Base-by-base conservation (phyloP, 2,888 invertebrate genomes). In the Plagodis dolabraria region DNA sequence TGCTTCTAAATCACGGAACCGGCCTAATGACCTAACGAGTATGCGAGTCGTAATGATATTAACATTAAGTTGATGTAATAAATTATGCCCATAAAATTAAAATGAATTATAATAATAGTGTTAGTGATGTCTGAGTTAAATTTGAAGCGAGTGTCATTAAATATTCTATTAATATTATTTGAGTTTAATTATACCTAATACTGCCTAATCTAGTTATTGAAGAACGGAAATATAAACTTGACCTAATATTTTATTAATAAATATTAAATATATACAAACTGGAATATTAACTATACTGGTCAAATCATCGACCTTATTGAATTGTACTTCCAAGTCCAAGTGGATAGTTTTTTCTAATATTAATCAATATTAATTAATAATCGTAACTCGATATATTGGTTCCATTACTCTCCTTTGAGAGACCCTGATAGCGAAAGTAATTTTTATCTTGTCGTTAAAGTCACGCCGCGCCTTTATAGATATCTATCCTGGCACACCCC, bases 401-500 rank as follows among this genome's bases (percentile, higher is more conserved):
- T 33, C 51, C 34, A 65, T 50, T 55, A 59, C 46, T 51, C 49
- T 47, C 54, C 65, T 64, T 44, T 60, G 60, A 9, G n/a, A 33
- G 51, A 53, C 61, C 49, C 58, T 60, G 35, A 61, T 58, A 48
- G 53, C 56, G 35, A 52, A 58, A 65, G 58, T 65, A 61, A 72
- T 69, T 68, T 69, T 68, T 55, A 68, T 67, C 60, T 59, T 53
- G 57, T 64, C 65, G 49, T 60, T 50, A 54, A 64, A 55, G 60
- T 54, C 63, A 68, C 71, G 69, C 68, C 68, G 67, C 22, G 22
- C 22, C 22, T 22, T 22, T n/a, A n/a, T n/a, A 40, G 47, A 55
- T 46, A 56, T 73, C 66, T 64, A 70, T 68, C 61, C 70, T 63
- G 53, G 49, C 57, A 64, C 66, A 62, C 69, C 69, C 65, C 63